Conservation (phyloP, 2,113 vertebrate species). For the Plestiodon gilberti region DNA sequence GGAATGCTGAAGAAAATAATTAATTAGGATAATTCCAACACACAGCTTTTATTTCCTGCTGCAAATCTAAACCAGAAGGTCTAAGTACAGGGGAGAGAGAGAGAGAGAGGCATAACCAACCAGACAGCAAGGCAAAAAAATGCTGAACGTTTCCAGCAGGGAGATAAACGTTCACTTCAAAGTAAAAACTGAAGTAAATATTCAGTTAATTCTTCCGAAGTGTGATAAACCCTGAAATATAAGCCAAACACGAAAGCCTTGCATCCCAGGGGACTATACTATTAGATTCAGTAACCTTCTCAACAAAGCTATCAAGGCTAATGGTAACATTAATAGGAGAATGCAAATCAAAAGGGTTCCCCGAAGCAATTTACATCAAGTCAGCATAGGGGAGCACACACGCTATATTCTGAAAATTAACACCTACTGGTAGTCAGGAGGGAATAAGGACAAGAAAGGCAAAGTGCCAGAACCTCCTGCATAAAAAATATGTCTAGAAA, state of each 20-base stretch:
- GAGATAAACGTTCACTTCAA: slow-evolving; percentile 28
- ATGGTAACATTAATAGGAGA: slow-evolving; percentile 64
- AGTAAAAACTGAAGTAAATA: slow-evolving; percentile 35
- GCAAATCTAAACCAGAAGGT: slow-evolving; percentile 22
- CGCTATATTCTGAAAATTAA: slow-evolving; percentile 58
- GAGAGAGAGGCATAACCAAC: slow-evolving; percentile 21
- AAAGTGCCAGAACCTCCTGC: slow-evolving; percentile 23
- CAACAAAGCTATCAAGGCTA: slow-evolving; percentile 69
- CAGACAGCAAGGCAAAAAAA: slow-evolving; percentile 12
- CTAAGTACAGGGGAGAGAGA: background rate
- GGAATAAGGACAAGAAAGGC: slow-evolving; percentile 43
- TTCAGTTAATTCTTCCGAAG: slow-evolving; percentile 52
- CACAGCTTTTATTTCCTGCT: background rate
- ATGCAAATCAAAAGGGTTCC: slow-evolving; percentile 66
- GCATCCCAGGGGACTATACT: slow-evolving; percentile 52
- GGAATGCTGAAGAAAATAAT: slow-evolving; percentile 9
- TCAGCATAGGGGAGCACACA: slow-evolving; percentile 44
- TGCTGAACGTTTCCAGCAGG: slow-evolving; percentile 23
- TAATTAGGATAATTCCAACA: background rate
- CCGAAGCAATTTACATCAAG: slow-evolving; percentile 56
- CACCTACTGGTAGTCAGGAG: slow-evolving; percentile 45
- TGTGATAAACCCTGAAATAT: slow-evolving; percentile 55
- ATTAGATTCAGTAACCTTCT: slow-evolving; percentile 61
- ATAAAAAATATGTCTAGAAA: slow-evolving; percentile 14
- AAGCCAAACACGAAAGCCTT: slow-evolving; percentile 51